Evolutionary conservation across 2,888 invertebrate species (phyloP).

Genomic region (Agapetus fuscipes): DNA sequence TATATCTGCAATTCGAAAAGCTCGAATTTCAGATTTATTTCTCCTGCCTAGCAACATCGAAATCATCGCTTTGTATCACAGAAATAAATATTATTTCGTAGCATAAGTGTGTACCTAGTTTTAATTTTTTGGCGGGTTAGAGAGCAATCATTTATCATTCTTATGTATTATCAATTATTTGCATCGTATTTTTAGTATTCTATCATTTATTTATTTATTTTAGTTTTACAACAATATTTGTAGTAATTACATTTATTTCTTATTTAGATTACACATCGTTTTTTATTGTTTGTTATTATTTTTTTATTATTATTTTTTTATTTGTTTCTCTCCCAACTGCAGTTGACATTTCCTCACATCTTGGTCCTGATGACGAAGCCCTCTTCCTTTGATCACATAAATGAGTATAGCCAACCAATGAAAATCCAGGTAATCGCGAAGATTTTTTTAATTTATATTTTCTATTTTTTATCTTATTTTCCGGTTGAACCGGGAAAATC

Average conservation of each 20-base stretch:
- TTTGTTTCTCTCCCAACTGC: not conserved
- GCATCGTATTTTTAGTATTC: constrained; percentile 4
- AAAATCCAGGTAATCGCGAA: constrained; percentile 17
- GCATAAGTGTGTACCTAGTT: no score
- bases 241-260: constrained; percentile 19
- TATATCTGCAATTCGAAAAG: no score
- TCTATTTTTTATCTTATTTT: constrained; percentile 7
- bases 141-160: constrained; percentile 15
- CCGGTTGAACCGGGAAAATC: constrained; percentile 2
- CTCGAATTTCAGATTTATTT: no score
- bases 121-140: constrained; percentile 18
- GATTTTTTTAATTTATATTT: constrained; percentile 6
- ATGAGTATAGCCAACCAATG: constrained; percentile 20
- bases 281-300: no score
- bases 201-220: constrained; percentile 17
- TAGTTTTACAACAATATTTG: constrained; percentile 23
- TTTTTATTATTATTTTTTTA: constrained; percentile 12
- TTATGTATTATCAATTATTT: constrained; percentile 2
- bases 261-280: no score
- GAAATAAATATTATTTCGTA: constrained; percentile 12
- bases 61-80: constrained; percentile 21
- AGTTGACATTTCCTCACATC: not conserved
- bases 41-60: constrained; percentile 5
- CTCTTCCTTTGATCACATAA: constrained; percentile 10
- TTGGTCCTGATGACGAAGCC: constrained; percentile 4